Evolutionary conservation across 2,888 invertebrate genomes (phyloP).

Genomic region (Abscondita cerata): DNA sequence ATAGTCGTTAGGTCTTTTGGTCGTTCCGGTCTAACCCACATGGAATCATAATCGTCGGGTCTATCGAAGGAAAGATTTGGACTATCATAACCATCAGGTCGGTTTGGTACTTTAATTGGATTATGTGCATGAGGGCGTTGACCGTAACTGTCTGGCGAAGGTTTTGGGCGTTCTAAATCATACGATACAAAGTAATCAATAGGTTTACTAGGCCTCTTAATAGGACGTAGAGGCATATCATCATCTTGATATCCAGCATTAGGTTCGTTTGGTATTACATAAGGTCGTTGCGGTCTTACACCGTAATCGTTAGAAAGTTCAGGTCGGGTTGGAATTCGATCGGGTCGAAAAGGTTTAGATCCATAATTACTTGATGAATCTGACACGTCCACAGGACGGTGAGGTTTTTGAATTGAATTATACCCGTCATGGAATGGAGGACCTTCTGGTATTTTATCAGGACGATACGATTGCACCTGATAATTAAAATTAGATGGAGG

Average conservation of each 20-base stretch:
- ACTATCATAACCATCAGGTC: not conserved
- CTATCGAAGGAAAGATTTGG: no score
- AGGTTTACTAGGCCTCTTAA: constrained; percentile 10
- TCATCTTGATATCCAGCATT: not conserved
- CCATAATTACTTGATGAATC: not conserved
- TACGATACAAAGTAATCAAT: constrained; percentile 10
- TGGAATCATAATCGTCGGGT: no score
- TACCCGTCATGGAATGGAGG: not conserved
- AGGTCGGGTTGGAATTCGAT: not conserved
- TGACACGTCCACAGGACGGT: not conserved
- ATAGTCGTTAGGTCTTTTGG: no score
- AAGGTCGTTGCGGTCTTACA: constrained; percentile 21
- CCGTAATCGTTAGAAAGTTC: constrained; percentile 18
- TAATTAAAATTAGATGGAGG: no score
- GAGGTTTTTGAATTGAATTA: constrained; percentile 1
- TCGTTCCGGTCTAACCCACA: no score
- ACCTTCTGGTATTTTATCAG: constrained; percentile 6
- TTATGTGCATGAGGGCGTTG: not conserved
- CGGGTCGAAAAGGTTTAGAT: constrained; percentile 1
- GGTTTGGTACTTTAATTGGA: constrained; percentile 5
- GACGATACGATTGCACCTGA: not conserved
- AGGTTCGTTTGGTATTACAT: not conserved
- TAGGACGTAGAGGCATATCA: constrained; percentile 10
- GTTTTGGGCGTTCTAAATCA: constrained; percentile 9
- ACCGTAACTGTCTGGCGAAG: not conserved